A percentile compares a stretch with the other conserved stretches of the same genome.
Conservation (phyloP, 2,113 vertebrate species). For the Maccullochella peelii region DNA sequence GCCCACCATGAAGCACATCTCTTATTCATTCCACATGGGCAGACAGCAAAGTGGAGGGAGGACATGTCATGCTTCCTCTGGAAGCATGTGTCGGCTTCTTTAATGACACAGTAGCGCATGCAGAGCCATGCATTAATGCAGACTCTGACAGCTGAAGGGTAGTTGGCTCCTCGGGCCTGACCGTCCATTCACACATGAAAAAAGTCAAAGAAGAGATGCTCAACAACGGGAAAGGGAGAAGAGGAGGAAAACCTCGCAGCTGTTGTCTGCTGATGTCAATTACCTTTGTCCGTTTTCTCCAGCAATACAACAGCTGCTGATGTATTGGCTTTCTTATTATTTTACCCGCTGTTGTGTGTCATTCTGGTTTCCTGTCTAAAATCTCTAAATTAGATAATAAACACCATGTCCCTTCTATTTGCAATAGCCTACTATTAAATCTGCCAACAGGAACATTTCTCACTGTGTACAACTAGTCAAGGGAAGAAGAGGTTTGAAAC, state of each 20-base stretch:
- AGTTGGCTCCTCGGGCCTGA: slow-evolving; percentile 28
- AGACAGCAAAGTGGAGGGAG: slow-evolving; percentile 44
- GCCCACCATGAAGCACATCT: slow-evolving; percentile 54
- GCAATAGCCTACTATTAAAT: neutral
- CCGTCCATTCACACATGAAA: slow-evolving; percentile 32
- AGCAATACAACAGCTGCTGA: neutral
- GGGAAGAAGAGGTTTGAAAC: neutral
- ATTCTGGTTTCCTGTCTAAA: neutral
- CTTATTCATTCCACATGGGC: slow-evolving; percentile 62
- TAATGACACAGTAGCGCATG: slow-evolving; percentile 42
- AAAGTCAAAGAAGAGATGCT: slow-evolving; percentile 25
- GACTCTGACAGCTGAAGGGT: slow-evolving; percentile 63
- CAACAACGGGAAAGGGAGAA: neutral
- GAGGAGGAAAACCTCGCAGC: too few species aligned
- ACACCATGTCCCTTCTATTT: neutral
- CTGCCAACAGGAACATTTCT: neutral
- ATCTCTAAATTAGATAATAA: neutral
- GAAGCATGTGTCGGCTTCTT: slow-evolving; percentile 51
- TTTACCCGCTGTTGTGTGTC: neutral
- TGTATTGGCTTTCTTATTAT: neutral
- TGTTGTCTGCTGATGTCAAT: neutral
- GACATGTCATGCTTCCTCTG: slow-evolving; percentile 24
- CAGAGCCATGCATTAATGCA: slow-evolving; percentile 43
- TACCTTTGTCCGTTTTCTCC: neutral
- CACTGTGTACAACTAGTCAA: neutral